Base-by-base conservation (phyloP, 1,140 invertebrate species). In the Drosophila gunungcola region DNA sequence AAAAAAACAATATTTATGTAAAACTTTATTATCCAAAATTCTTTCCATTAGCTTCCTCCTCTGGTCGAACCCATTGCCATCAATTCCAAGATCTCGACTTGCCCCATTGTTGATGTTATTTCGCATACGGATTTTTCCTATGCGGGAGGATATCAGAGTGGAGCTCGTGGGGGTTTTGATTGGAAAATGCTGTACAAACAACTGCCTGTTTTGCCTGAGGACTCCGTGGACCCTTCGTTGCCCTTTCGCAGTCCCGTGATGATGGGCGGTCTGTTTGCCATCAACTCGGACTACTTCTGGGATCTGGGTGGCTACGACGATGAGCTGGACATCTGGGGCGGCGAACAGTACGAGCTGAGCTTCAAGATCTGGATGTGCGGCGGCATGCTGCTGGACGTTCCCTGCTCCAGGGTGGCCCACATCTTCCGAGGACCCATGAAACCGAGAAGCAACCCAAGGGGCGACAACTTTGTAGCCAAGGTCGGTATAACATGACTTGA, bases 301-400 rank as follows among this genome's bases (percentile, higher is more conserved):
- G 97, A 99, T 93, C 93, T 99, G 61, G 98, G 98, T 9, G 97
- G 97, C 3, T 99, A 99, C 90, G 98, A 99, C 93, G 95, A 95
- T 21, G 95, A 95, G 27, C 94, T 99, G 85, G 98, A 97, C 72
- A 96, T 95, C 93, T 99, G 98, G 98, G 98, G 98, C 34, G 98
- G 98, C 12, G 98, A 99, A 92, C 99, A 99, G 88, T 96, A 99
- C 64, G 98, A 99, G 93, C 94, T 99, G 54, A 99, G 98, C 49
- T 99, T 99, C 80, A 97, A 99, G 93, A 97, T 98, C 49, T 97
- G 96, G 96, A 96, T 96, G 90, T 96, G 96, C 73, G 98, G 94
- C 93, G 99, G 99, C 86, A 96, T 96, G 94, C 97, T 97, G 97
- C 95, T 94, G 92, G 98, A 94, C 93, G 95, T 94, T 11, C 98